These are phyloP conservation scores for Rhodinocichla rosea DNA, from an alignment of 2,113 vertebrate species.

Conservation along the genomic window DNA sequence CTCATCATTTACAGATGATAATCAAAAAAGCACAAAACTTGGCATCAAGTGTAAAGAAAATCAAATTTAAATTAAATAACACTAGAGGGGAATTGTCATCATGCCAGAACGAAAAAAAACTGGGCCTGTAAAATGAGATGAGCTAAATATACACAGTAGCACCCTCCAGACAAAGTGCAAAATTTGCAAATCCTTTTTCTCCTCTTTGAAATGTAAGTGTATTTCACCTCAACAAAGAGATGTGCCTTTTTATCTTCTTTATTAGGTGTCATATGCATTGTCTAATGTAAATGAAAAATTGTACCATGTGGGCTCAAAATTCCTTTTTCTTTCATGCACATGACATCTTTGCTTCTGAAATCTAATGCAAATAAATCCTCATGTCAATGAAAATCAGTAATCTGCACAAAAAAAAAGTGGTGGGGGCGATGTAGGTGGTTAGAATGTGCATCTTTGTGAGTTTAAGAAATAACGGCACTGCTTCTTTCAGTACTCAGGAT, in stretches of 20 bases:
- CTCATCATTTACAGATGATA: not conserved
- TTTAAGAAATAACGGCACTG: not conserved
- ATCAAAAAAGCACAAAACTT: not conserved
- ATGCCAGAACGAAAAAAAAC: not conserved
- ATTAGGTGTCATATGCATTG: not conserved
- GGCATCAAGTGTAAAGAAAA: not conserved
- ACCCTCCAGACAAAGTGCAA: not conserved
- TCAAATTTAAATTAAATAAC: not conserved
- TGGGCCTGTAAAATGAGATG: not conserved
- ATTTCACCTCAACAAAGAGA: not conserved
- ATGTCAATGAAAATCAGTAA: not conserved
- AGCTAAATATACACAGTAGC: not conserved
- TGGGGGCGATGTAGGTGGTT: not conserved
- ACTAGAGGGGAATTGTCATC: not conserved
- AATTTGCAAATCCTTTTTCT: slow-evolving; percentile 6
- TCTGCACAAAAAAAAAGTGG: not conserved
- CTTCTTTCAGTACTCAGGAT: not conserved
- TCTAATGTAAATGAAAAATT: slow-evolving; percentile 1
- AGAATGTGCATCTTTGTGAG: not conserved
- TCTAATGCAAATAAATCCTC: not conserved
- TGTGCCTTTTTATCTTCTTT: slow-evolving; percentile 20
- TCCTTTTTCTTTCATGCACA: not conserved
- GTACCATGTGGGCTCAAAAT: not conserved
- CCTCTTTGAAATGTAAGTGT: not conserved
- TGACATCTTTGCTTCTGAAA: not conserved